Percentiles rank a stretch among this genome's conserved stretches.
phyloP scores from a whole-genome alignment of 1,140 invertebrate species.

The Helicoverpa zea region DNA sequence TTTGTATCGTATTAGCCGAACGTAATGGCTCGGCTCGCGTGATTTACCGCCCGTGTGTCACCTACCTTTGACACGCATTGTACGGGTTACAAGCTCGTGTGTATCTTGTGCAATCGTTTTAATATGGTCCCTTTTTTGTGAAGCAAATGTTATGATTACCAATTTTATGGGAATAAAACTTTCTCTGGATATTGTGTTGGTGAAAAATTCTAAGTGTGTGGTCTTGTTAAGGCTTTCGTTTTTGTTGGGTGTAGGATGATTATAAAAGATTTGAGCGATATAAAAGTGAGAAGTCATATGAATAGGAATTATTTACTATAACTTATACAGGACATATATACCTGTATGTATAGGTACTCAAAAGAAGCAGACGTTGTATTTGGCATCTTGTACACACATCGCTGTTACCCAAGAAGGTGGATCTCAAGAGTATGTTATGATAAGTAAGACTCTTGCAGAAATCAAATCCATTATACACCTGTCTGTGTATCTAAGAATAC shows the following conservation, averaged over 20 bases:
- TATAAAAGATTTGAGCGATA: neutral
- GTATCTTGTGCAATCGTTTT: constrained; percentile 29
- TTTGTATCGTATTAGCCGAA: constrained; percentile 53
- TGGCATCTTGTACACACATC: too few species aligned
- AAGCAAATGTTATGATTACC: constrained; percentile 17
- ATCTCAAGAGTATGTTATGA: too few species aligned
- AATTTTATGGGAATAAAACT: neutral
- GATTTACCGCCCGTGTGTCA: constrained; percentile 48
- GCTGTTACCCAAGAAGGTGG: too few species aligned
- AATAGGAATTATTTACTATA: too few species aligned
- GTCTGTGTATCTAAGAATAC: too few species aligned
- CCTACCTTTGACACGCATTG: constrained; percentile 45
- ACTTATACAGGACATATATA: too few species aligned
- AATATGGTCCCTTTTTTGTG: constrained; percentile 11
- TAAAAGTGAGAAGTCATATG: too few species aligned
- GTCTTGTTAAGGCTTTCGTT: neutral
- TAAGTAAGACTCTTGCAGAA: too few species aligned
- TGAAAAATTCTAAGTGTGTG: constrained; percentile 4
- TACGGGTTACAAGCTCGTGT: constrained; percentile 13
- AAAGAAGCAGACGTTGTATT: too few species aligned
- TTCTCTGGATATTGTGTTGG: constrained; percentile 2
- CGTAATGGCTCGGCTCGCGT: constrained; percentile 49
- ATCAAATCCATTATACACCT: too few species aligned
- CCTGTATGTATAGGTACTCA: too few species aligned
- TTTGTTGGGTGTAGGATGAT: neutral